Percentiles rank a stretch among this genome's conserved stretches.
phyloP scores from a whole-genome alignment of 2,888 invertebrate species.

The Ennomos quercinarius region DNA sequence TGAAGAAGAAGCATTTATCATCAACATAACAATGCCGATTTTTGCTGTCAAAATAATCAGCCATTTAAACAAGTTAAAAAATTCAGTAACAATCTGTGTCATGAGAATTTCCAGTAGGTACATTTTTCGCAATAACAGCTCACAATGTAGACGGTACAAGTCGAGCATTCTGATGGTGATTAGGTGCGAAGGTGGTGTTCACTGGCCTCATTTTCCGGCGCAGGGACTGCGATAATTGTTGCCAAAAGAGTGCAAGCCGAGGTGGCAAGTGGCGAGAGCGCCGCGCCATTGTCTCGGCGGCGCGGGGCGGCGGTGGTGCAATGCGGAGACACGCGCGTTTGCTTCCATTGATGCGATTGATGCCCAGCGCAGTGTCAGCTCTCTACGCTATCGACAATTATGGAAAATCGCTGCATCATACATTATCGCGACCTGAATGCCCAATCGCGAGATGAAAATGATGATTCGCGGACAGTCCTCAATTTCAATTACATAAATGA shows the following conservation, averaged over 20 bases:
- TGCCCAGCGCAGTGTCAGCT: constrained; percentile 47
- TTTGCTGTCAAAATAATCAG: not conserved
- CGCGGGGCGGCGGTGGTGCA: constrained; percentile 58
- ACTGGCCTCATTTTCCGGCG: constrained; percentile 64
- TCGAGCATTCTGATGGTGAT: constrained; percentile 46
- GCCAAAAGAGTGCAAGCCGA: constrained; percentile 65
- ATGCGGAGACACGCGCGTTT: constrained; percentile 81
- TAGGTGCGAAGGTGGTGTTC: constrained; percentile 52
- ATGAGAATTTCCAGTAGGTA: constrained; percentile 1
- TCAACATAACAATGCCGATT: not conserved
- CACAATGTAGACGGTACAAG: constrained; percentile 19
- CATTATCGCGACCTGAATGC: constrained; percentile 73
- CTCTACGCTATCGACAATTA: constrained; percentile 57
- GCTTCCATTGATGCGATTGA: constrained; percentile 67
- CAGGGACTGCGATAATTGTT: constrained; percentile 65
- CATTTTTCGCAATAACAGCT: constrained; percentile 38
- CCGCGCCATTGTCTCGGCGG: constrained; percentile 64
- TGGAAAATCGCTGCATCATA: constrained; percentile 65
- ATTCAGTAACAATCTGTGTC: constrained; percentile 6
- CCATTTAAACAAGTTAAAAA: not conserved
- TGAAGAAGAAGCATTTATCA: constrained; percentile 46
- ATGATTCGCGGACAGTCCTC: constrained; percentile 69
- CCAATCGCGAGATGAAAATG: constrained; percentile 77
- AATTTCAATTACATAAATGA: constrained; percentile 75
- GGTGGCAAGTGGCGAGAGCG: constrained; percentile 65